A percentile compares a stretch with the other conserved stretches of the same genome.
phyloP scores from a whole-genome alignment of 2,797 vertebrate genomes.

The Ciconia nigra region DNA sequence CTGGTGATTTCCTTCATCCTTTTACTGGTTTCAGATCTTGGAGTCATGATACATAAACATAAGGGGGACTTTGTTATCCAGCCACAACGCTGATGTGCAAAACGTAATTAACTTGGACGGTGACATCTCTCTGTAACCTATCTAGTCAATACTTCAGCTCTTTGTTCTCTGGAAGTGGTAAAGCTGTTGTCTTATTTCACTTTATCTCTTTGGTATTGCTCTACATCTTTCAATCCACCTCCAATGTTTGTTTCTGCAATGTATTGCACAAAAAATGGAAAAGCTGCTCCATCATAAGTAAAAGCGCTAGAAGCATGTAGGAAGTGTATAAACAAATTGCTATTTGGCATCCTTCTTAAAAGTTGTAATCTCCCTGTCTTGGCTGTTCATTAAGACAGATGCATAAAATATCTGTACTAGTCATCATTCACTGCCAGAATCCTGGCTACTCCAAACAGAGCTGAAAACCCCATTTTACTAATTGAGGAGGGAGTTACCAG shows the following conservation, averaged over 20 bases:
- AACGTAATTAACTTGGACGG: constrained; percentile 10
- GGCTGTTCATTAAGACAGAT: constrained; percentile 11
- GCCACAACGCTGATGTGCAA: neutral
- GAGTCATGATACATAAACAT: neutral
- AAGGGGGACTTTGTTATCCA: neutral
- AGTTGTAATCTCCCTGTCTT: neutral
- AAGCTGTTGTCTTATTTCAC: neutral
- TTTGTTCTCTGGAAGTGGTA: neutral
- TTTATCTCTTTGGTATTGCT: neutral
- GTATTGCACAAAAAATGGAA: neutral
- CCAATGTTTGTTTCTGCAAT: neutral
- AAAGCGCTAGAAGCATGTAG: neutral
- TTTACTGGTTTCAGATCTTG: neutral
- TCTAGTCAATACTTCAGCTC: neutral
- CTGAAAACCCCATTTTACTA: neutral
- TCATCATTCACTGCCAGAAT: neutral
- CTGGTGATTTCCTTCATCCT: constrained; percentile 18
- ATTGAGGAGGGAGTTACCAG: neutral
- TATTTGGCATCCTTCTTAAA: constrained; percentile 4
- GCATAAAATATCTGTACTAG: constrained; percentile 18
- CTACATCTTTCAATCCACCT: neutral
- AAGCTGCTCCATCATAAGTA: neutral
- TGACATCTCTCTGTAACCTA: neutral
- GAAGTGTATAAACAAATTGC: neutral
- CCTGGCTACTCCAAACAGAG: neutral